phyloP scores from a whole-genome alignment of 2,113 vertebrate genomes.

The Labrus mixtus region DNA sequence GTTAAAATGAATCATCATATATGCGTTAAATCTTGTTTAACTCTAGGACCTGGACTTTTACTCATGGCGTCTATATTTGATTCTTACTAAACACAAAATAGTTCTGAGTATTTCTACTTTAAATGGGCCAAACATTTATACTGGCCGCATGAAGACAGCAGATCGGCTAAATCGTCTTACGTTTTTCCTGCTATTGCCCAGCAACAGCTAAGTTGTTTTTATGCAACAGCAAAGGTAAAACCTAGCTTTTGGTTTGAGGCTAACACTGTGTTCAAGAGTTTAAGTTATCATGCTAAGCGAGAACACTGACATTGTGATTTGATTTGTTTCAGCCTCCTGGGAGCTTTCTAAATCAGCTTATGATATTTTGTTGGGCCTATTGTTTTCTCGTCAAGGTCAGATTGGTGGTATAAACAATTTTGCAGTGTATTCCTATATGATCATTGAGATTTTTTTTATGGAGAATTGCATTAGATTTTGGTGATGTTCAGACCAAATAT shows the following conservation, averaged over 20 bases:
- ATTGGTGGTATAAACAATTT: no score
- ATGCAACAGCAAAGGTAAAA: not conserved
- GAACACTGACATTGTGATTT: not conserved
- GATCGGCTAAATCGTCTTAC: not conserved
- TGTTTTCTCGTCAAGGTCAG: no score
- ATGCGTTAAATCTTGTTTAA: not conserved
- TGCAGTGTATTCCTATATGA: no score
- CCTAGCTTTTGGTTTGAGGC: not conserved
- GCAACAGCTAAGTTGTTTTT: not conserved
- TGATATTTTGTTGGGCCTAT: no score
- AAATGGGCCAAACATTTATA: not conserved
- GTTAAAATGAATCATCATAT: no score
- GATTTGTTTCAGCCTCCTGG: no score
- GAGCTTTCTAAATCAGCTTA: no score
- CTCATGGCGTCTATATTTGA: not conserved
- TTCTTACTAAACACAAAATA: not conserved
- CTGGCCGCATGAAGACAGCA: not conserved
- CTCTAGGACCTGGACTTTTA: not conserved
- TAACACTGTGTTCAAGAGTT: not conserved
- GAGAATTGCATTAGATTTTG: no score
- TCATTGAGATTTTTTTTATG: no score
- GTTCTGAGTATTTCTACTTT: not conserved
- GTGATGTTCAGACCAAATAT: no score
- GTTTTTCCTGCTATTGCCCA: not conserved
- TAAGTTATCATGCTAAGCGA: not conserved